Evolutionary conservation across 2,888 invertebrate species (phyloP).

Genomic region (Metallyticus violacea): DNA sequence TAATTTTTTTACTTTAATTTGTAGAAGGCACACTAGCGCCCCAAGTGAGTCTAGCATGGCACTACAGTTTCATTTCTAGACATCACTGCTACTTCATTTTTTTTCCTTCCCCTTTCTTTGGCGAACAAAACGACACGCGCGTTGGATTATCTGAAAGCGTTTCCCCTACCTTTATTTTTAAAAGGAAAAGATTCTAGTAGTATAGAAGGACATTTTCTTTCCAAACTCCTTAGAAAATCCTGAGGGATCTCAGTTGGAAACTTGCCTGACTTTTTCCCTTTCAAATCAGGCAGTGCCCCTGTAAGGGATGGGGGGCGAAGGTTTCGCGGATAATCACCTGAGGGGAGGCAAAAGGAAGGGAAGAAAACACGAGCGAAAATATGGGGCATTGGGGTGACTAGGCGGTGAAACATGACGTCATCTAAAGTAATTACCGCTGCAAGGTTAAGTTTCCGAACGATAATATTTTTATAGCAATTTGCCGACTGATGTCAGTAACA

Average conservation of each 20-base stretch:
- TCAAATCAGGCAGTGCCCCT: background rate
- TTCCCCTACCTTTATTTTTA: background rate
- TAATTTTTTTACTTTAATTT: too few relatives aligned
- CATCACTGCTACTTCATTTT: background rate
- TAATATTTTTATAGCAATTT: background rate
- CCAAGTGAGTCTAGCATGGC: too few relatives aligned
- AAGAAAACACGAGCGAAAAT: background rate
- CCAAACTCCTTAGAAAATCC: slow-evolving; percentile 12
- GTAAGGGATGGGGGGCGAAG: background rate
- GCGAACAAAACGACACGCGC: background rate
- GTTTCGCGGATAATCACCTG: slow-evolving; percentile 13
- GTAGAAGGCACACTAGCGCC: too few relatives aligned
- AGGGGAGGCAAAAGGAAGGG: slow-evolving; percentile 12
- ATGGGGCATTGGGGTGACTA: background rate
- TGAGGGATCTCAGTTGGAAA: slow-evolving; percentile 14
- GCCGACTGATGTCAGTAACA: background rate
- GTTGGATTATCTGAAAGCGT: background rate
- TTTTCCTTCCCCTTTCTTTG: background rate
- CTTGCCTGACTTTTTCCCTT: slow-evolving; percentile 20
- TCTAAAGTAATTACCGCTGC: background rate
- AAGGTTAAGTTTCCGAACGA: background rate
- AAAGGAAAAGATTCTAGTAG: background rate
- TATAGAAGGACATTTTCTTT: background rate
- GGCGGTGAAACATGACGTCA: background rate
- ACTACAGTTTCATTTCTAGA: too few relatives aligned